Evolutionary conservation across 2,797 vertebrate species (phyloP).

Genomic region (Lutjanus argentimaculatus): DNA sequence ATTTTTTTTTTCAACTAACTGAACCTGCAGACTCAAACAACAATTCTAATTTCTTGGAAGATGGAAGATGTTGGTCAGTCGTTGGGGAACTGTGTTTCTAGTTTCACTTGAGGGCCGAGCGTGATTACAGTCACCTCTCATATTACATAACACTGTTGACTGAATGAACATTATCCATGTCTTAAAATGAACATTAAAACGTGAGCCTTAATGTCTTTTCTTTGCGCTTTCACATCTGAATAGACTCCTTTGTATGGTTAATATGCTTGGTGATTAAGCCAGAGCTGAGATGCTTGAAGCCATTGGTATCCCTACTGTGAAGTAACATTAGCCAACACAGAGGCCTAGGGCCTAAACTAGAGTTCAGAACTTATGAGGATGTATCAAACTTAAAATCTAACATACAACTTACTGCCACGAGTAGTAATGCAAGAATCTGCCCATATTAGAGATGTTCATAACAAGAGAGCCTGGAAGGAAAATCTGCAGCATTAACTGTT

Average conservation of each 20-base stretch:
- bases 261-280: conserved; percentile 73
- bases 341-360: conserved; percentile 57
- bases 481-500: neutral
- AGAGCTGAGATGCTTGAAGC: conserved; percentile 54
- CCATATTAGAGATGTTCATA: neutral
- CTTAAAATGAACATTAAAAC: conserved; percentile 70
- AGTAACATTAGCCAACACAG: conserved; percentile 70
- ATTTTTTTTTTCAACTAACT: neutral
- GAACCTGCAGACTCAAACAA: neutral
- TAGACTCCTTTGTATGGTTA: conserved; percentile 54
- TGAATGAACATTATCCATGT: conserved; percentile 60
- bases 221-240: conserved; percentile 64
- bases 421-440: neutral
- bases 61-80: conserved; percentile 1
- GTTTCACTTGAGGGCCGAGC: neutral
- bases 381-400: conserved; percentile 9
- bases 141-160: conserved; percentile 30
- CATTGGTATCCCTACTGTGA: conserved; percentile 68
- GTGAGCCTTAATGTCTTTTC: conserved; percentile 65
- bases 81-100: neutral
- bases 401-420: neutral
- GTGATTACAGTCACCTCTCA: neutral
- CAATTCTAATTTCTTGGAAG: neutral
- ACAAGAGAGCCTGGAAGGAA: neutral
- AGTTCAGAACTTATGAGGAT: conserved; percentile 26